Evolutionary conservation across 2,113 vertebrate species (phyloP).

Genomic region (Rhombomys opimus): DNA sequence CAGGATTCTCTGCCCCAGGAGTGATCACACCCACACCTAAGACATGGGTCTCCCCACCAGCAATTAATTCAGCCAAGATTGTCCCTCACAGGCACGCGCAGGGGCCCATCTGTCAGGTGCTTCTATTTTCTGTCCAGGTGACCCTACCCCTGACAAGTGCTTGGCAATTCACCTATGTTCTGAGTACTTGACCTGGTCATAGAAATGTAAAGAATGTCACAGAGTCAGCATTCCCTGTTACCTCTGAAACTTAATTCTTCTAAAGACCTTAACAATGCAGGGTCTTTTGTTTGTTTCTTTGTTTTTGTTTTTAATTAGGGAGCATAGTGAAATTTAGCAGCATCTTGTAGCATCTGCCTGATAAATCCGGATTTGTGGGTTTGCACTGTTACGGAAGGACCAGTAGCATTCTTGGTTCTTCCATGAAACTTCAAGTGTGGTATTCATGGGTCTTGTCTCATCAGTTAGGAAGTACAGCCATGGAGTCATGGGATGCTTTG

Average conservation of each 20-base stretch:
- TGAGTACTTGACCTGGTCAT: neutral
- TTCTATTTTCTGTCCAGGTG: neutral
- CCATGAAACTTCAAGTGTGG: neutral
- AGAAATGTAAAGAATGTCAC: conserved; percentile 40
- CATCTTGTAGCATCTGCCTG: conserved; percentile 22
- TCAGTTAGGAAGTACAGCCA: neutral
- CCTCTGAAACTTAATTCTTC: conserved; percentile 53
- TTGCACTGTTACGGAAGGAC: conserved; percentile 39
- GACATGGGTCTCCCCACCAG: neutral
- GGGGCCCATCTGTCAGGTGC: neutral
- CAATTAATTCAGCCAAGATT: neutral
- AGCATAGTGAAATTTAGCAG: conserved; percentile 19
- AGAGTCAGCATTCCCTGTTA: conserved; percentile 6
- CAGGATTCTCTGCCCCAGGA: neutral
- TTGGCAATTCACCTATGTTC: conserved; percentile 20
- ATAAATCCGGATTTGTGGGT: neutral
- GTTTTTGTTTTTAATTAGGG: neutral
- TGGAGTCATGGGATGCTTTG: neutral
- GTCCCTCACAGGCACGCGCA: too few relatives aligned
- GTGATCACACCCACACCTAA: neutral
- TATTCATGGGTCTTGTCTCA: neutral
- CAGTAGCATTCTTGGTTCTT: neutral
- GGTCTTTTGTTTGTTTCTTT: neutral
- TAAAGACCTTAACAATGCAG: neutral
- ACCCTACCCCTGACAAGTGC: neutral